Percentiles rank a stretch among this genome's conserved stretches.
These are phyloP conservation scores for Salarias fasciatus DNA, from an alignment of 2,797 vertebrate genomes.

Conservation along the genomic window DNA sequence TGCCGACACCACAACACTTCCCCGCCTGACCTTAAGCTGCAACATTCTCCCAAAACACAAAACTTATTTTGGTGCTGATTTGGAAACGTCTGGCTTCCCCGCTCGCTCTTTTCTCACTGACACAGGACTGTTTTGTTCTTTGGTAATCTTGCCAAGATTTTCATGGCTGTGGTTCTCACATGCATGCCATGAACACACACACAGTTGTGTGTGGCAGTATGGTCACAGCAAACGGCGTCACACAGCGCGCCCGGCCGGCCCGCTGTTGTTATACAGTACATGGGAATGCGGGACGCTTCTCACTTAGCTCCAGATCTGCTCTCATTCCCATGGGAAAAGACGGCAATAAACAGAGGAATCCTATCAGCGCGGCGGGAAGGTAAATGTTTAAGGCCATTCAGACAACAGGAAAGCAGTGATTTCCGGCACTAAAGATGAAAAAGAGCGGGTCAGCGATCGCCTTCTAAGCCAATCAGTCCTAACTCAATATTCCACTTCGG, in stretches of 20 bases:
- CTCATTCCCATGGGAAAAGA: slow-evolving; percentile 80
- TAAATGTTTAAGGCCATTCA: slow-evolving; percentile 76
- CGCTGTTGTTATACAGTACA: slow-evolving; percentile 45
- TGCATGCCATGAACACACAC: slow-evolving; percentile 24
- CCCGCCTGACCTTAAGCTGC: slow-evolving; percentile 59
- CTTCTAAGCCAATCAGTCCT: slow-evolving; percentile 80
- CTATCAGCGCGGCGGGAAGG: slow-evolving; percentile 69
- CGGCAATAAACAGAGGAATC: slow-evolving; percentile 73
- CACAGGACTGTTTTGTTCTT: slow-evolving; percentile 71
- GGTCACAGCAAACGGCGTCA: slow-evolving; percentile 58
- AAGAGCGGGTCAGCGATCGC: slow-evolving; percentile 58
- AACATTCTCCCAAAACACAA: slow-evolving; percentile 72
- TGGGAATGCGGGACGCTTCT: slow-evolving; percentile 60
- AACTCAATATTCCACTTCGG: slow-evolving; percentile 81
- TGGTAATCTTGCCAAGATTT: slow-evolving; percentile 61
- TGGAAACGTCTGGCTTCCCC: slow-evolving; percentile 54
- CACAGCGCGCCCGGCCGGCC: slow-evolving; percentile 27
- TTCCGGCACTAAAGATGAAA: slow-evolving; percentile 80
- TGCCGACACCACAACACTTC: slow-evolving; percentile 22
- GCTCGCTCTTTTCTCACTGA: slow-evolving; percentile 55
- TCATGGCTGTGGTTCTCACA: slow-evolving; percentile 61
- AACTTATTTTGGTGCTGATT: slow-evolving; percentile 55
- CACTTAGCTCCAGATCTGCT: slow-evolving; percentile 58
- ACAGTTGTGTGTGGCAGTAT: slow-evolving; percentile 58
- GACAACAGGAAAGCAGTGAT: slow-evolving; percentile 82